Evolutionary conservation across 2,797 vertebrate species (phyloP).

Genomic region (Monodelphis domestica): DNA sequence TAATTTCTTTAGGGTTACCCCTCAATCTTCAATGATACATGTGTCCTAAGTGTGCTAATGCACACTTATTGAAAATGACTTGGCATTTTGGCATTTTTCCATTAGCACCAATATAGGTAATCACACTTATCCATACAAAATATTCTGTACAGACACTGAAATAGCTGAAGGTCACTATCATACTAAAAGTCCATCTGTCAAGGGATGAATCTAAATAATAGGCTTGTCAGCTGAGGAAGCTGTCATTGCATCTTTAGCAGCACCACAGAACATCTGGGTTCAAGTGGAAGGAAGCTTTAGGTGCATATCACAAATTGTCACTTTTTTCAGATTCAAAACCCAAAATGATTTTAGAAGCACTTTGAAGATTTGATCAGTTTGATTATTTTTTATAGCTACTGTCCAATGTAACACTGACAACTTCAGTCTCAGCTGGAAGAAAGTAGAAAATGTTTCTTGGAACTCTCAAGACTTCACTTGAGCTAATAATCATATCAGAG

Average conservation of each 20-base stretch:
- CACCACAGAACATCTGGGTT: rapidly evolving
- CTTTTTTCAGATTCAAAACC: not conserved
- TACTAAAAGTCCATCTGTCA: not conserved
- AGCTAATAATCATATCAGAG: not conserved
- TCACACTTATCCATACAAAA: not conserved
- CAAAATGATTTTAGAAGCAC: not conserved
- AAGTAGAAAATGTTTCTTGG: not conserved
- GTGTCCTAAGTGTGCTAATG: no score
- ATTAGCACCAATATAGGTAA: not conserved
- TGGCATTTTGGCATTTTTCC: not conserved
- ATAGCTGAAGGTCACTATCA: not conserved
- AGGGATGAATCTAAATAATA: not conserved
- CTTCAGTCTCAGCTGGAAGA: not conserved
- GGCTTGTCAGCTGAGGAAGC: not conserved
- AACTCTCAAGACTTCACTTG: not conserved
- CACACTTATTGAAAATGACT: not conserved
- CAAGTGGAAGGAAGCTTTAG: not conserved
- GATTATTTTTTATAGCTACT: not conserved
- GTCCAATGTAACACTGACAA: not conserved
- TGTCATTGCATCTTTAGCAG: no score
- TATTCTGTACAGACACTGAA: not conserved
- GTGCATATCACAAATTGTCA: not conserved
- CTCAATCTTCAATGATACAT: not conserved
- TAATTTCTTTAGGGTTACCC: not conserved
- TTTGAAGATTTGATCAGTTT: not conserved